These are phyloP conservation scores for Microplitis demolitor DNA, from an alignment of 1,140 invertebrate genomes.

Conservation along the genomic window DNA sequence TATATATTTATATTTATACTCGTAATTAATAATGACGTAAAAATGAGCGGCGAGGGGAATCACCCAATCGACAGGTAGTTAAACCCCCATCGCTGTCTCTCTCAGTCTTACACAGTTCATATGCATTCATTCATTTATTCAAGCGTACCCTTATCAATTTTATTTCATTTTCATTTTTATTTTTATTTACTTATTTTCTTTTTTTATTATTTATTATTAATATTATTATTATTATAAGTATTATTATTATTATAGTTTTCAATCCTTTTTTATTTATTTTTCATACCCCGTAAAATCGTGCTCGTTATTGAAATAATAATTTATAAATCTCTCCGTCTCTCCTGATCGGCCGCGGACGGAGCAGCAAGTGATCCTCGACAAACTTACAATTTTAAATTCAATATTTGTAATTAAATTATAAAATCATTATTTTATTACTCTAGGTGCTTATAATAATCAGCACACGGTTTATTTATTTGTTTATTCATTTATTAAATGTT, in stretches of 20 bases:
- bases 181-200: neutral
- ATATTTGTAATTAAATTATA: conserved; percentile 11
- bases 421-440: conserved; percentile 14
- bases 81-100: conserved; percentile 46
- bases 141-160: conserved; percentile 25
- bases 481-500: neutral
- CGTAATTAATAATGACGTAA: conserved; percentile 49
- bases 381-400: conserved; percentile 25
- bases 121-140: conserved; percentile 38
- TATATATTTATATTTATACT: conserved; percentile 36
- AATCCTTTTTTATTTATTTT: no score
- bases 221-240: no score
- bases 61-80: conserved; percentile 39
- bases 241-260: no score
- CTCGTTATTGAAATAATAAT: no score
- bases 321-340: neutral
- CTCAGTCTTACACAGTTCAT: conserved; percentile 53
- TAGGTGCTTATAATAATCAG: conserved; percentile 28
- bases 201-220: neutral
- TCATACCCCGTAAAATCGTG: no score
- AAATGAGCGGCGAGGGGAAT: conserved; percentile 49
- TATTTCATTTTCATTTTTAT: conserved; percentile 19
- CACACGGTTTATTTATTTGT: conserved; percentile 16
- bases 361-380: conserved; percentile 19
- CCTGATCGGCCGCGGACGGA: conserved; percentile 15